These are phyloP conservation scores for Magallana angulata DNA, from an alignment of 1,140 invertebrate species.

Conservation along the genomic window DNA sequence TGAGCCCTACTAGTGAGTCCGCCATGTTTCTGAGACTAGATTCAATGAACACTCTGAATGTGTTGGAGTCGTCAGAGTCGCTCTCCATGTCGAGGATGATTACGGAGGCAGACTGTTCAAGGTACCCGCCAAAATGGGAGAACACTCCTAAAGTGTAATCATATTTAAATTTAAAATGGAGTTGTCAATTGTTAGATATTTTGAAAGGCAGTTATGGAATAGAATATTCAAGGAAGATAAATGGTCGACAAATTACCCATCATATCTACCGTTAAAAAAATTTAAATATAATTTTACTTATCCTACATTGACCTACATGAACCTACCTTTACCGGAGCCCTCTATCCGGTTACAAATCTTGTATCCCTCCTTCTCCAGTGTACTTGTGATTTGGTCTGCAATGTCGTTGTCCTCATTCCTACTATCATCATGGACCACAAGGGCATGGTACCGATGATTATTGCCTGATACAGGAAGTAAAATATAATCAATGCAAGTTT, in stretches of 20 bases:
- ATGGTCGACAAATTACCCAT: too few relatives aligned
- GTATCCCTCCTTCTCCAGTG: background rate
- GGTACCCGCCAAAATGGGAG: background rate
- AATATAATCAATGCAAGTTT: too few relatives aligned
- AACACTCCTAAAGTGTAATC: background rate
- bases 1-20: background rate
- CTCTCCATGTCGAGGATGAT: background rate
- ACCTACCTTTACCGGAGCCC: constrained; percentile 14
- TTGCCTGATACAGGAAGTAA: background rate
- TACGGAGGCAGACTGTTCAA: background rate
- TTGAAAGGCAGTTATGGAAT: too few relatives aligned
- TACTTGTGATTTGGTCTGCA: background rate
- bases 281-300: too few relatives aligned
- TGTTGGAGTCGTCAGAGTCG: background rate
- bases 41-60: background rate
- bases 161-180: background rate
- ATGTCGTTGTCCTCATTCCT: background rate
- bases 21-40: background rate
- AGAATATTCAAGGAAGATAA: too few relatives aligned
- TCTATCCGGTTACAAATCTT: background rate
- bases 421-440: background rate
- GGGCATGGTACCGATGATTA: background rate
- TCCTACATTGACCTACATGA: too few relatives aligned
- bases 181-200: too few relatives aligned
- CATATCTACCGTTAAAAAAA: too few relatives aligned